phyloP scores from a whole-genome alignment of 2,797 vertebrate species.

The Melanogrammus aeglefinus region DNA sequence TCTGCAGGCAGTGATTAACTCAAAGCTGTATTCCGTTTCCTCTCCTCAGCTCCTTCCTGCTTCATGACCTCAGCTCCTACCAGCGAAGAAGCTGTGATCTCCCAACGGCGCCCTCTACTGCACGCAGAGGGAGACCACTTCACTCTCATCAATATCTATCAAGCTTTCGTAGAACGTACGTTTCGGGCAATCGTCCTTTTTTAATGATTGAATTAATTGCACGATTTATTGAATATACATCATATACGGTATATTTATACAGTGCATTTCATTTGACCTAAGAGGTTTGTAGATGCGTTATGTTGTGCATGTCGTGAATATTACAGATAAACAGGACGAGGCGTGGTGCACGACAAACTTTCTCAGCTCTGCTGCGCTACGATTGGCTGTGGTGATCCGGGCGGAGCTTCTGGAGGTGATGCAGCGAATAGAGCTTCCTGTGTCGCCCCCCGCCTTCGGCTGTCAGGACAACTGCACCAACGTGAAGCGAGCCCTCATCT shows the following conservation, averaged over 20 bases:
- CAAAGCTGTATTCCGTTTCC: not conserved
- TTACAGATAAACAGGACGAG: constrained; percentile 81
- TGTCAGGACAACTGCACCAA: constrained; percentile 84
- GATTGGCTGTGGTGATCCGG: constrained; percentile 80
- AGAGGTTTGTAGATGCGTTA: not conserved
- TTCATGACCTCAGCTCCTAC: constrained; percentile 71
- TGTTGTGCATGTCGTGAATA: constrained; percentile 14
- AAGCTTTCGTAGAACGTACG: constrained; percentile 84
- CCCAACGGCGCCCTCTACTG: constrained; percentile 76
- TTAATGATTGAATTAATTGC: not conserved
- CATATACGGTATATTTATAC: not conserved
- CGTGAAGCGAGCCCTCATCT: constrained; percentile 88
- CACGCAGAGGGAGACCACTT: constrained; percentile 89
- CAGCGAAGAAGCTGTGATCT: constrained; percentile 73
- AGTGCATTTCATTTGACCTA: not conserved
- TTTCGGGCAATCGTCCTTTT: constrained; percentile 15
- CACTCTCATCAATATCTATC: constrained; percentile 90
- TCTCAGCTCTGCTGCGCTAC: constrained; percentile 75
- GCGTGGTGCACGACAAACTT: constrained; percentile 85
- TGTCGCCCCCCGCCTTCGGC: constrained; percentile 87
- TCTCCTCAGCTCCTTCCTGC: constrained; percentile 78
- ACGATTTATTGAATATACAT: not conserved
- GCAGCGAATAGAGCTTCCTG: constrained; percentile 88
- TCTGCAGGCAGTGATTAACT: not conserved
- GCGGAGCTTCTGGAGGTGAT: constrained; percentile 88